phyloP scores from a whole-genome alignment of 2,797 vertebrate genomes.

The Uromys caudimaculatus region DNA sequence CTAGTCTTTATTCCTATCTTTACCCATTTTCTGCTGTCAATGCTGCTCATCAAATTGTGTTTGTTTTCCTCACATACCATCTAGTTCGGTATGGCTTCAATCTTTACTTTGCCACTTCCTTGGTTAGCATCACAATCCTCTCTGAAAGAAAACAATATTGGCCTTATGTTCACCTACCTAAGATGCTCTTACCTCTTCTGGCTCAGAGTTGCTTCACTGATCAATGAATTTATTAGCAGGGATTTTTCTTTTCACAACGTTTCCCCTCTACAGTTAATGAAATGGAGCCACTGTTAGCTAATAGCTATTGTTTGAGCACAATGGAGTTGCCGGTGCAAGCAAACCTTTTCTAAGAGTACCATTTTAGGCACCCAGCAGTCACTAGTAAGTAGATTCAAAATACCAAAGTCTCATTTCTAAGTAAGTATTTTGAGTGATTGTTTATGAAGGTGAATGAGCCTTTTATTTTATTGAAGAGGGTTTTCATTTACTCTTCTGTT shows the following conservation, averaged over 20 bases:
- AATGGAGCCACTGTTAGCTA: background rate
- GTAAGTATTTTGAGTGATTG: background rate
- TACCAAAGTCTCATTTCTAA: background rate
- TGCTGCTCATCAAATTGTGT: background rate
- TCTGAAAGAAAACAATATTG: background rate
- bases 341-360: slow-evolving; percentile 6
- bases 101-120: background rate
- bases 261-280: background rate
- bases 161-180: background rate
- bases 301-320: background rate
- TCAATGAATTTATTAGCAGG: background rate
- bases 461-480: slow-evolving; percentile 26
- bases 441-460: slow-evolving; percentile 32
- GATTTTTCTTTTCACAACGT: background rate
- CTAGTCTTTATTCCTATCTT: too few species aligned
- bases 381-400: background rate
- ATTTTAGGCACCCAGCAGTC: background rate
- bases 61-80: background rate
- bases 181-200: background rate
- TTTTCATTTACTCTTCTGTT: slow-evolving; percentile 44
- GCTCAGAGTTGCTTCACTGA: background rate
- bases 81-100: background rate
- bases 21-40: background rate
- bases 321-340: background rate
- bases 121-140: background rate